Conservation (phyloP, 2,888 invertebrate genomes). For the Drosophila cracens region DNA sequence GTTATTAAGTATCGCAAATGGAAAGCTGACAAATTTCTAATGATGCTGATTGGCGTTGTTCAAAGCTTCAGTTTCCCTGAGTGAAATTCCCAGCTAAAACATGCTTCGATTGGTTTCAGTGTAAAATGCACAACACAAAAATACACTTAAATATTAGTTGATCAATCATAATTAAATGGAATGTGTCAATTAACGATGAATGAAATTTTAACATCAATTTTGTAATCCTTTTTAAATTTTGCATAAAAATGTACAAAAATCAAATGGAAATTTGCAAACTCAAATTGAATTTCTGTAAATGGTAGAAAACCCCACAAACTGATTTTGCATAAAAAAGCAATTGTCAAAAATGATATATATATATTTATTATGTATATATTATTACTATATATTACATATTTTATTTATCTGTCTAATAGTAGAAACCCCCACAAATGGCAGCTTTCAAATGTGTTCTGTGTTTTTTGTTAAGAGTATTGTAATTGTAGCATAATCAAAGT, state of each 20-base stretch:
- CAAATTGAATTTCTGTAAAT: neutral
- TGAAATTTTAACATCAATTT: neutral
- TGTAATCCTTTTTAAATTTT: neutral
- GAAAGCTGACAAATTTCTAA: constrained; percentile 2
- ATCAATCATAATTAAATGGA: neutral
- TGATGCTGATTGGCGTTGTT: neutral
- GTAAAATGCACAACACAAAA: neutral
- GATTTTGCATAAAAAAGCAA: neutral
- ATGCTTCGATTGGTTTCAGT: neutral
- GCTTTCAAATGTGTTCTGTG: neutral
- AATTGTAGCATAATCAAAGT: neutral
- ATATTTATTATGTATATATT: too few relatives aligned
- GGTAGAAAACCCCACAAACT: neutral
- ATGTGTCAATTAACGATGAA: neutral
- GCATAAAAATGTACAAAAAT: neutral
- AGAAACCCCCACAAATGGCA: neutral
- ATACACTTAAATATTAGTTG: neutral
- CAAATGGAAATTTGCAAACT: neutral
- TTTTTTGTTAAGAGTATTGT: neutral
- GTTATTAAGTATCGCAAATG: neutral
- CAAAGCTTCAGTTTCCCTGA: neutral
- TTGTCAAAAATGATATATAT: neutral
- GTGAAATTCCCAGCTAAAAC: neutral
- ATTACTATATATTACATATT: neutral
- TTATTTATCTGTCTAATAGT: neutral